Conservation (phyloP, 1,140 invertebrate genomes). For the Dendroctonus valens region DNA sequence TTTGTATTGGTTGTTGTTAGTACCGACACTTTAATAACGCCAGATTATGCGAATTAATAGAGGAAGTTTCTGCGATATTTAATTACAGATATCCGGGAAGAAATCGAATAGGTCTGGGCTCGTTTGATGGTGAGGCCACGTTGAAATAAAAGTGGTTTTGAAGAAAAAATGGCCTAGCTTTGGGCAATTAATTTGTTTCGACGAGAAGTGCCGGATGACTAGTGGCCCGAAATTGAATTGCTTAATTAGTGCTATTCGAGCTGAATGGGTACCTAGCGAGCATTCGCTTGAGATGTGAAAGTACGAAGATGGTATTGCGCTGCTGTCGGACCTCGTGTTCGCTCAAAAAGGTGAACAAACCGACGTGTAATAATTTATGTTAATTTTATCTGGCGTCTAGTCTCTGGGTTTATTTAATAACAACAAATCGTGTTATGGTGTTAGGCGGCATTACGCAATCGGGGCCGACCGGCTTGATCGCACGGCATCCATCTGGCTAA, state of each 20-base stretch:
- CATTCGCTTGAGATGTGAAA: background rate
- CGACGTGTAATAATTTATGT: slow-evolving; percentile 13
- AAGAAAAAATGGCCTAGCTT: no score
- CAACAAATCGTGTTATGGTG: background rate
- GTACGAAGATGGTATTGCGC: background rate
- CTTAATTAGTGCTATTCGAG: background rate
- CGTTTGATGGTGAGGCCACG: no score
- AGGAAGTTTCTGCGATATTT: no score
- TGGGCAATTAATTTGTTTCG: background rate
- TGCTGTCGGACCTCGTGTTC: slow-evolving; percentile 7
- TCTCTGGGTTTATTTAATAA: slow-evolving; percentile 14
- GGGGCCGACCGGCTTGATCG: background rate
- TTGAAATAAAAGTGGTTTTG: no score
- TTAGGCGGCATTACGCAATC: slow-evolving; percentile 6
- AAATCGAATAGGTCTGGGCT: no score
- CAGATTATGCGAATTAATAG: no score
- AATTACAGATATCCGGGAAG: no score
- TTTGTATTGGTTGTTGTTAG: no score
- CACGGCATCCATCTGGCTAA: background rate
- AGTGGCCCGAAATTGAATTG: background rate
- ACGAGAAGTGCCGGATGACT: background rate
- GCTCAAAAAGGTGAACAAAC: slow-evolving; percentile 15
- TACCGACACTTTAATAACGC: no score
- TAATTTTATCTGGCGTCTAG: slow-evolving; percentile 16
- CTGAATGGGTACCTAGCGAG: background rate